Percentiles rank a stretch among this genome's conserved stretches.
Conservation (phyloP, 2,797 vertebrate species). For the Girardinus metallicus region DNA sequence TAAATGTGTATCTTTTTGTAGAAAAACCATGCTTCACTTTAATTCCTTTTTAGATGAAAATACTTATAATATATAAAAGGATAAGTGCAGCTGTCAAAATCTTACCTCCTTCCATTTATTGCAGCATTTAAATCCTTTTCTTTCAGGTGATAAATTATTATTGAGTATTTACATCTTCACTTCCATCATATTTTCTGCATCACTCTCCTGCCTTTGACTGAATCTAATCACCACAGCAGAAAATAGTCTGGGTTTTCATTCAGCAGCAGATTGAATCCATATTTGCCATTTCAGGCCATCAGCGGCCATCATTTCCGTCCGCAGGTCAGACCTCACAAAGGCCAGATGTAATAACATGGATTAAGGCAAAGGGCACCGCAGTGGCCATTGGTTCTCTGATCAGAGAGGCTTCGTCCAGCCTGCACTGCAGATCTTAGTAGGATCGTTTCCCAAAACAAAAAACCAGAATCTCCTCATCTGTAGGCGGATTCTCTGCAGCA, state of each 20-base stretch:
- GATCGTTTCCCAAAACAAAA: background rate
- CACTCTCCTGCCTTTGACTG: background rate
- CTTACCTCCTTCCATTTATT: background rate
- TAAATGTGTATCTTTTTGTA: background rate
- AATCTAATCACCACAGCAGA: background rate
- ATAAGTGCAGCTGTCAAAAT: no score
- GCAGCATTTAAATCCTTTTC: background rate
- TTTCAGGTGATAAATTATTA: background rate
- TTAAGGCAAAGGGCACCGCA: background rate
- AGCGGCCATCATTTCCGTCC: background rate
- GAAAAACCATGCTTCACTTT: background rate
- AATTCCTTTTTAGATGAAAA: background rate
- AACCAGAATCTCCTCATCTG: background rate
- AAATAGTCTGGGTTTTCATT: background rate
- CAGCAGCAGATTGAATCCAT: background rate
- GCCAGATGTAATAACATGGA: background rate
- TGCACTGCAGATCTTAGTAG: background rate
- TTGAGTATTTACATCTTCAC: background rate
- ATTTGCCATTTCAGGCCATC: background rate
- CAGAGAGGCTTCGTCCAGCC: background rate
- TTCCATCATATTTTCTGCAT: background rate
- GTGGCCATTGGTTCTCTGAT: background rate
- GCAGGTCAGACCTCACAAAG: constrained; percentile 1
- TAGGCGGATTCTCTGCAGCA: constrained; percentile 5
- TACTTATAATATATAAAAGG: no score